Evolutionary conservation across 2,888 invertebrate genomes (phyloP), one percentile per base, ranked within the genome.

Genomic region (Penaeus monodon): DNA sequence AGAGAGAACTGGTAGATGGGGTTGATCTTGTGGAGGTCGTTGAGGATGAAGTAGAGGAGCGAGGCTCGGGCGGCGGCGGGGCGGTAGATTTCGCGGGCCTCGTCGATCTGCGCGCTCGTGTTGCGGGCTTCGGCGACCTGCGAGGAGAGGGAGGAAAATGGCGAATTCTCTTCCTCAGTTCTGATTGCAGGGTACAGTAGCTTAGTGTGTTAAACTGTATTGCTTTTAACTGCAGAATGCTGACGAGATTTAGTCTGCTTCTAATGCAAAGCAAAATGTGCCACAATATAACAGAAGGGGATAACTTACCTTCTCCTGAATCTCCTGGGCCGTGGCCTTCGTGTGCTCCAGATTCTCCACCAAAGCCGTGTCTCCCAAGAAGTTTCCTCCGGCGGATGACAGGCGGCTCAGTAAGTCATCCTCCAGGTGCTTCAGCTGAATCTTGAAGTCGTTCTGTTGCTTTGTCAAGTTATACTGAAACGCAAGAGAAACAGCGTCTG

Each of bases 1-100:
- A 99, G 93, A 24, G 98, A 98, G 93, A 99, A 99, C 92, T 98
- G 98, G 92, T 99, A 99, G 91, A 99, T 98, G 0, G 98, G 98
- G 93, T 98, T 98, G 89, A 99, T 98, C 64, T 97, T 98, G 93
- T 98, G 97, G 88, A 99, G 94, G 91, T 99, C 98, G 92, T 98
- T 98, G 70, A 99, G 93, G 91, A 99, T 98, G 91, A 99, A 99
- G 93, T 99, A 99, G 0, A 99, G 93, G 8, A 99, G 94, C 84
- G 98, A 98, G 0, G 98, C 98, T 91, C 98, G 94, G 0, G 97
- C 96, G 1, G 98, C 97, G 4, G 98, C 98, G 22, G 22, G 96
- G 96, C 97, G 94, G 92, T 98, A 98, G 92, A 96, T 95, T 93
- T 99, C 98, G 89, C 98, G 94, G 7, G 99, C 98, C 91, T 96